Percentiles rank a stretch among this genome's conserved stretches.
phyloP scores from a whole-genome alignment of 2,888 invertebrate species.

The Seira musarum region DNA sequence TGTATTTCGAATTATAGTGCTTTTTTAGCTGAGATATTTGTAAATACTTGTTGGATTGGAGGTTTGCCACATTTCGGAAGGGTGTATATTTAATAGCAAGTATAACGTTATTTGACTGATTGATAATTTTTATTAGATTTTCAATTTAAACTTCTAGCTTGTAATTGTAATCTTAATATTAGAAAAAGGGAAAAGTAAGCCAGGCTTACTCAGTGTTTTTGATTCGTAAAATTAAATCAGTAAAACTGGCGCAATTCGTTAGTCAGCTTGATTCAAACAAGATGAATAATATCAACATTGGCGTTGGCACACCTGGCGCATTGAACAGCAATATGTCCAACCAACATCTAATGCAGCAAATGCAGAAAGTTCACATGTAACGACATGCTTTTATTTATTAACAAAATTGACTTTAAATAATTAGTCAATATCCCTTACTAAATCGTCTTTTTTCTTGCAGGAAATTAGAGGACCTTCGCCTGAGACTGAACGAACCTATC shows the following conservation, averaged over 20 bases:
- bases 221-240: no score
- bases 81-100: no score
- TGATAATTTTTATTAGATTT: no score
- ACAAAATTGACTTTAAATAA: background rate
- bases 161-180: no score
- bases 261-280: background rate
- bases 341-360: constrained; percentile 48
- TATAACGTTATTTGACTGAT: no score
- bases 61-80: no score
- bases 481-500: constrained; percentile 65
- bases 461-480: constrained; percentile 65
- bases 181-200: no score
- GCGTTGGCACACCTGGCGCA: background rate
- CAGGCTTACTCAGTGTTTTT: no score
- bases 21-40: no score
- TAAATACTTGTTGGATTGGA: no score
- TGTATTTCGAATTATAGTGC: no score
- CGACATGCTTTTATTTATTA: background rate
- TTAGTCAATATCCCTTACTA: background rate
- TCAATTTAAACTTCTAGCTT: background rate
- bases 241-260: no score
- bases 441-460: constrained; percentile 40
- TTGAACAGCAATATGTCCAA: constrained; percentile 23
- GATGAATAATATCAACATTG: background rate
- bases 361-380: constrained; percentile 55